Percentiles rank a stretch among this genome's conserved stretches.
Conservation (phyloP, 2,888 invertebrate genomes). For the Drosophila mercatorum region DNA sequence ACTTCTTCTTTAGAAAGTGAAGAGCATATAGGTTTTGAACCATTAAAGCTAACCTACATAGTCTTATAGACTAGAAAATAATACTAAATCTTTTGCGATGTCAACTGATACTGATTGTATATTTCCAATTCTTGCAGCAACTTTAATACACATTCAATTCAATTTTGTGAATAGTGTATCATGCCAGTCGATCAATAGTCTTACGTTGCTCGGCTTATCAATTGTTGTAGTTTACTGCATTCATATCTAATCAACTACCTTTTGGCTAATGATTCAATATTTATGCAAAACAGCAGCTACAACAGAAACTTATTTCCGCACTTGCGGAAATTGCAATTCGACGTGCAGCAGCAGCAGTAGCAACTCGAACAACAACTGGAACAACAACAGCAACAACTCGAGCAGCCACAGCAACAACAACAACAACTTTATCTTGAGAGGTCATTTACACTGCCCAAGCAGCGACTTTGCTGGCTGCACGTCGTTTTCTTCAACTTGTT, state of each 20-base stretch:
- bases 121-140: too few relatives aligned
- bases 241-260: constrained; percentile 4
- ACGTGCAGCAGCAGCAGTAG: constrained; percentile 10
- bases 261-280: constrained; percentile 17
- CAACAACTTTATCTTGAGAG: constrained; percentile 81
- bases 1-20: too few relatives aligned
- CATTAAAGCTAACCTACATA: too few relatives aligned
- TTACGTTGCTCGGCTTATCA: background rate
- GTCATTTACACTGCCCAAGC: constrained; percentile 77
- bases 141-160: too few relatives aligned
- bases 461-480: constrained; percentile 37
- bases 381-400: constrained; percentile 50
- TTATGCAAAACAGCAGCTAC: constrained; percentile 9
- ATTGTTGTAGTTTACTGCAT: background rate
- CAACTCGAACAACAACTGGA: constrained; percentile 32
- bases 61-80: too few relatives aligned
- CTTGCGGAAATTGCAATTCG: constrained; percentile 67
- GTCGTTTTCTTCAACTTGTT: constrained; percentile 64
- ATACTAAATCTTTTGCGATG: too few relatives aligned
- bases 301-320: constrained; percentile 64
- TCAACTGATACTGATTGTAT: too few relatives aligned
- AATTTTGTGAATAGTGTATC: too few relatives aligned
- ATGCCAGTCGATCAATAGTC: too few relatives aligned
- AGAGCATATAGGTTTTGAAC: too few relatives aligned
- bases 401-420: constrained; percentile 59